phyloP scores from a whole-genome alignment of 2,888 invertebrate species.

The Schrankia costaestrigalis region DNA sequence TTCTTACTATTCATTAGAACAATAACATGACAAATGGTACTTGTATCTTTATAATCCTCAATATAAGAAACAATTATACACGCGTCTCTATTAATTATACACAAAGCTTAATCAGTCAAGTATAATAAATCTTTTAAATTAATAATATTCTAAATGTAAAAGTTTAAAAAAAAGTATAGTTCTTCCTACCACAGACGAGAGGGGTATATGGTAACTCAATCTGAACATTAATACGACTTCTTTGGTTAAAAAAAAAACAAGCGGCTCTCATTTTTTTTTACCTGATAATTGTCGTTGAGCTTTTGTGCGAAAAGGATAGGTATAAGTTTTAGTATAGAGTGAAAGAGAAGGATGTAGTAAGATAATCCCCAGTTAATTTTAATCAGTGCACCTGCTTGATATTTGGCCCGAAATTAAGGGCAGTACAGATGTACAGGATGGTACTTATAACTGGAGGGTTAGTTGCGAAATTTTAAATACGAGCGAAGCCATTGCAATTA shows the following conservation, averaged over 20 bases:
- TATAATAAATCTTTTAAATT: no score
- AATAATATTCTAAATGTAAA: constrained; percentile 1
- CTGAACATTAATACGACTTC: constrained; percentile 44
- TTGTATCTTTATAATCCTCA: no score
- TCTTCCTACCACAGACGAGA: constrained; percentile 34
- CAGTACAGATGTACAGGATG: constrained; percentile 44
- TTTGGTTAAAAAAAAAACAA: constrained; percentile 30
- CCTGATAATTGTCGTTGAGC: constrained; percentile 31
- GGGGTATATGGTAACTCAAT: constrained; percentile 40
- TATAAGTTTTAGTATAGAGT: constrained; percentile 12
- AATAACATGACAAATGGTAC: no score
- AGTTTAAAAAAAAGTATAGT: constrained; percentile 9
- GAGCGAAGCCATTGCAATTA: no score
- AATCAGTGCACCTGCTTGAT: constrained; percentile 67
- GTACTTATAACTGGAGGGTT: constrained; percentile 35
- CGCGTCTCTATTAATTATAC: no score
- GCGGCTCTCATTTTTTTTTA: constrained; percentile 26
- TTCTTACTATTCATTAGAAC: no score
- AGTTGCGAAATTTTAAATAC: constrained; percentile 28
- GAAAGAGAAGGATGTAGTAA: constrained; percentile 44
- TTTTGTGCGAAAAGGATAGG: constrained; percentile 31
- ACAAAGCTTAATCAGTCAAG: no score
- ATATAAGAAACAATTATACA: no score
- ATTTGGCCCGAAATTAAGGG: constrained; percentile 52
- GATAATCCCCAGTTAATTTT: constrained; percentile 66